Percentiles rank a stretch among this genome's conserved stretches.
Conservation (phyloP, 2,888 invertebrate species). For the Trissoscelio sp. region DNA sequence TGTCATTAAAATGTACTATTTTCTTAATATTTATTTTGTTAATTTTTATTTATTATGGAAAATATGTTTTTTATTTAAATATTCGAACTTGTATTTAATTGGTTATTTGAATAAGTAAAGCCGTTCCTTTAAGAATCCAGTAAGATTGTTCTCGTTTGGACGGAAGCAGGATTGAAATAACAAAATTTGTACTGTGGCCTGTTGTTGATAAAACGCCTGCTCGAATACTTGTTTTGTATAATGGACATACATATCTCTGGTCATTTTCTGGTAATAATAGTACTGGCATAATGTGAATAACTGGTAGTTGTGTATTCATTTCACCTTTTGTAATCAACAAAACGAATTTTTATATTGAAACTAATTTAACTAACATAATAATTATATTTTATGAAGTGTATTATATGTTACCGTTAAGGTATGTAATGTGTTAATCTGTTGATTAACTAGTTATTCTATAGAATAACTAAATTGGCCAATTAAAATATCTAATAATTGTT, state of each 20-base stretch:
- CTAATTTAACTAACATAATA: not conserved
- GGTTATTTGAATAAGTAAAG: slow-evolving; percentile 92
- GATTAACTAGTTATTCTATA: too few species aligned
- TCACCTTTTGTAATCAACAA: slow-evolving; percentile 85
- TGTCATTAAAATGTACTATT: too few species aligned
- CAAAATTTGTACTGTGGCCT: slow-evolving; percentile 97
- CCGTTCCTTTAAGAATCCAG: slow-evolving; percentile 96
- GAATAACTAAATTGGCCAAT: too few species aligned
- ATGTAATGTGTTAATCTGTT: too few species aligned
- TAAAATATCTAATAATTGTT: too few species aligned
- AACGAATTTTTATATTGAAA: slow-evolving; percentile 7
- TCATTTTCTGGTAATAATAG: slow-evolving; percentile 86
- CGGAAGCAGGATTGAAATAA: slow-evolving; percentile 90
- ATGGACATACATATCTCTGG: slow-evolving; percentile 89
- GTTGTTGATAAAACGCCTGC: slow-evolving; percentile 95
- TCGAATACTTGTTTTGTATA: slow-evolving; percentile 95
- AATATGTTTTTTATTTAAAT: not conserved
- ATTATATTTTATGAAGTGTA: slow-evolving; percentile 3
- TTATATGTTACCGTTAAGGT: not conserved
- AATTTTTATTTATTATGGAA: too few species aligned
- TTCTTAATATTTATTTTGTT: too few species aligned
- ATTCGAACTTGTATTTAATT: too few species aligned
- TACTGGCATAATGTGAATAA: slow-evolving; percentile 88
- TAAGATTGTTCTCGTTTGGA: slow-evolving; percentile 87
- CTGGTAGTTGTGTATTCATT: slow-evolving; percentile 90